These are phyloP conservation scores for Dicyrtomina minuta DNA, from an alignment of 2,888 invertebrate species.

Conservation along the genomic window DNA sequence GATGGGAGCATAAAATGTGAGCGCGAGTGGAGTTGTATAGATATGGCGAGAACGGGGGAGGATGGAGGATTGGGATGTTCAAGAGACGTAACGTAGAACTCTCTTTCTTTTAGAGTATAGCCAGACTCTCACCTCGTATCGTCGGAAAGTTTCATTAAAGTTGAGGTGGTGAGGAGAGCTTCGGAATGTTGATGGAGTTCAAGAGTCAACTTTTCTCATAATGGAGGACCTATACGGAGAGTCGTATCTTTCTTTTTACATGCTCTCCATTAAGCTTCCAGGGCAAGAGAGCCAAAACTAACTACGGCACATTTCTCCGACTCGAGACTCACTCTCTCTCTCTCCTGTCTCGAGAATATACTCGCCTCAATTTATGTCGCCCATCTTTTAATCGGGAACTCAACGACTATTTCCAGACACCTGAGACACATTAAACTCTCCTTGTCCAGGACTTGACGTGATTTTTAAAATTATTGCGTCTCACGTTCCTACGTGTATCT, in stretches of 20 bases:
- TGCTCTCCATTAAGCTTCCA: slow-evolving; percentile 5
- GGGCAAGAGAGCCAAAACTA: neutral
- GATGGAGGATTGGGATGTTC: neutral
- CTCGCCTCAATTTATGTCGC: slow-evolving; percentile 26
- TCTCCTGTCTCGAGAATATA: slow-evolving; percentile 7
- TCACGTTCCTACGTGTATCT: neutral
- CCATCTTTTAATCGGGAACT: slow-evolving; percentile 30
- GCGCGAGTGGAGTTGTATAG: too few species aligned
- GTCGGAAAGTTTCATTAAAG: slow-evolving; percentile 19
- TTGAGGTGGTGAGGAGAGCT: slow-evolving; percentile 12
- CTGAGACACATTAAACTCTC: slow-evolving; percentile 34
- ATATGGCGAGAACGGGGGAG: too few species aligned
- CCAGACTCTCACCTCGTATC: neutral
- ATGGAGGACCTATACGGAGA: slow-evolving; percentile 8
- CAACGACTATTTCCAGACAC: slow-evolving; percentile 21
- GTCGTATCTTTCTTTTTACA: neutral
- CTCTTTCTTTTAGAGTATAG: neutral
- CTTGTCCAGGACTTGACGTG: slow-evolving; percentile 8
- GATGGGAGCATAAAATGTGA: slow-evolving; percentile 9
- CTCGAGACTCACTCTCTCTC: neutral
- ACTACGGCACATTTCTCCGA: neutral
- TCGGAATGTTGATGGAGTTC: slow-evolving; percentile 26
- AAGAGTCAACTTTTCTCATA: slow-evolving; percentile 32
- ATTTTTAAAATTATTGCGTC: slow-evolving; percentile 17
- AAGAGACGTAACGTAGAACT: neutral